phyloP scores from a whole-genome alignment of 2,797 vertebrate genomes.

The Epinephelus awoara region DNA sequence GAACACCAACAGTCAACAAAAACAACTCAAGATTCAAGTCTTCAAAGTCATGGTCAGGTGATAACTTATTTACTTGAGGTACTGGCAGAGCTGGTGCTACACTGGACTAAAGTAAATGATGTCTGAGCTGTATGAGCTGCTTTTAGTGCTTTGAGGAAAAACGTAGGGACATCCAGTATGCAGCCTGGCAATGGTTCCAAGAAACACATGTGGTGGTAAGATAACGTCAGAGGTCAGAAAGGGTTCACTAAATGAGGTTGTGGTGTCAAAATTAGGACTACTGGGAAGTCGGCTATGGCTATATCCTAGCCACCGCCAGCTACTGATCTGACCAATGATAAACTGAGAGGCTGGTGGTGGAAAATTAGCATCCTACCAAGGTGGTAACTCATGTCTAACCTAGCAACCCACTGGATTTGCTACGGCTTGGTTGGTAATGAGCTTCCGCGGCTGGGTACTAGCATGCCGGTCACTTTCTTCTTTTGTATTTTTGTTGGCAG shows the following conservation, averaged over 20 bases:
- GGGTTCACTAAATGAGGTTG: too few species aligned
- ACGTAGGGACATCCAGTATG: neutral
- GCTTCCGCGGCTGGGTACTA: too few species aligned
- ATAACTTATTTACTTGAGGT: conserved; percentile 3
- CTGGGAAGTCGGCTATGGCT: too few species aligned
- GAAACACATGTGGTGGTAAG: neutral
- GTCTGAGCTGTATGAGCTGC: neutral
- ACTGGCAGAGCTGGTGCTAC: neutral
- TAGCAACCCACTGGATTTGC: neutral
- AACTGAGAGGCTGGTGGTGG: neutral
- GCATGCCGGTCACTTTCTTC: too few species aligned
- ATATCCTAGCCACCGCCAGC: too few species aligned
- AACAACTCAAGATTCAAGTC: conserved; percentile 13
- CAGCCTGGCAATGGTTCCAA: neutral
- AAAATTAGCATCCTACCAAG: neutral
- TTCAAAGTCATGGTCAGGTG: conserved; percentile 2
- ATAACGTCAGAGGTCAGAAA: neutral
- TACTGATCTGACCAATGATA: too few species aligned
- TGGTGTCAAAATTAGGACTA: too few species aligned
- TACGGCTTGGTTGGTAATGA: neutral
- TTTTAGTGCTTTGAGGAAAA: neutral
- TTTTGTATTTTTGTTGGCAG: too few species aligned
- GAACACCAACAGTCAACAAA: conserved; percentile 3
- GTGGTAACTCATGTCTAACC: neutral
- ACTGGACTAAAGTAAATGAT: neutral